Conservation (phyloP, 2,113 vertebrate genomes). For the Anhinga anhinga region DNA sequence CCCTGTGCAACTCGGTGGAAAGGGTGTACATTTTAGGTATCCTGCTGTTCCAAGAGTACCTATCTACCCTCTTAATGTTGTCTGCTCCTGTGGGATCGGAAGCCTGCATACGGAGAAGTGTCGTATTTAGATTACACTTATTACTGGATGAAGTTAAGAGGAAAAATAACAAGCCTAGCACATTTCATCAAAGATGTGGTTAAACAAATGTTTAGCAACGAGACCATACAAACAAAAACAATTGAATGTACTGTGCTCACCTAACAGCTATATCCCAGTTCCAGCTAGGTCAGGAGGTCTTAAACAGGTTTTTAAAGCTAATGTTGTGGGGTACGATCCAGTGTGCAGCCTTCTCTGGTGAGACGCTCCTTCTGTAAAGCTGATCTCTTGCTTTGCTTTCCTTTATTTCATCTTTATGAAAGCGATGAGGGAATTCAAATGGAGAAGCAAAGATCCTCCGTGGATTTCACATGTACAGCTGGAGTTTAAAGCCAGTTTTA, state of each 20-base stretch:
- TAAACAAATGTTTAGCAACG: not conserved
- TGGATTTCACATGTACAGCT: not conserved
- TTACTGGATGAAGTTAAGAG: not conserved
- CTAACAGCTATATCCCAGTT: not conserved
- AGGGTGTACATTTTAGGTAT: not conserved
- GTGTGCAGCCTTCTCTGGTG: not conserved
- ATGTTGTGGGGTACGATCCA: not conserved
- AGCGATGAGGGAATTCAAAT: not conserved
- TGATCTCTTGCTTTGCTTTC: not conserved
- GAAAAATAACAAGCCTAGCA: not conserved
- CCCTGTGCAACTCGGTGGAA: not conserved
- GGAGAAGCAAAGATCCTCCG: not conserved
- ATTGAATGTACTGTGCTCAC: not conserved
- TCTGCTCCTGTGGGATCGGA: not conserved
- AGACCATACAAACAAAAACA: not conserved
- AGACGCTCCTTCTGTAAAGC: not conserved
- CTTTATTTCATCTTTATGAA: not conserved
- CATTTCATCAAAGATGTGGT: not conserved
- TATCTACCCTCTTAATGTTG: not conserved
- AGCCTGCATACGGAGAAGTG: fast-evolving
- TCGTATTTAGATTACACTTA: not conserved
- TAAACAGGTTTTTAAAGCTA: not conserved
- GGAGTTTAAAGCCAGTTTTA: not conserved
- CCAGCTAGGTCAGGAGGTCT: not conserved
- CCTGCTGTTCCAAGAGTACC: not conserved